A percentile compares a stretch with the other conserved stretches of the same genome.
Evolutionary conservation across 2,797 vertebrate genomes (phyloP).

Genomic region (Xenentodon cancila): DNA sequence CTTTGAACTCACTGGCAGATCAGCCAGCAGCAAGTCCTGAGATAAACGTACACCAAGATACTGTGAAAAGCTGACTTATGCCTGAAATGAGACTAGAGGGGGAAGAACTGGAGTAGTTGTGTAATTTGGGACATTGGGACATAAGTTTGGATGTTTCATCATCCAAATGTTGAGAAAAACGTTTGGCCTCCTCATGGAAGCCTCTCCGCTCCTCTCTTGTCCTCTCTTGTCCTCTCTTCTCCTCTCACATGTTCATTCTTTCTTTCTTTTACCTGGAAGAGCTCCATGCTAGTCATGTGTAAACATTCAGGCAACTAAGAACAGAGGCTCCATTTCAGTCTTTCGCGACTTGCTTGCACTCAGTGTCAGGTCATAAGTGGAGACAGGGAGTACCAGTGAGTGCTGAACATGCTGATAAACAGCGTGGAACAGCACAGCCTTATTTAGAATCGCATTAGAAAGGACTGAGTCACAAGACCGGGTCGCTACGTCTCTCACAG

Average conservation of each 20-base stretch:
- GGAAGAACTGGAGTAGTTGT: constrained; percentile 12
- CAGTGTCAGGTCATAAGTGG: constrained; percentile 44
- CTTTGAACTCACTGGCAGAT: constrained; percentile 33
- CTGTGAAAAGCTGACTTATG: constrained; percentile 26
- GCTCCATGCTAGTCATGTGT: constrained; percentile 57
- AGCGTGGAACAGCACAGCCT: constrained; percentile 45
- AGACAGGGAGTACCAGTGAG: constrained; percentile 52
- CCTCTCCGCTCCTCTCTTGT: background rate
- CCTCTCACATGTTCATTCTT: no score
- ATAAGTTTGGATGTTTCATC: constrained; percentile 66
- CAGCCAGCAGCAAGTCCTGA: constrained; percentile 8
- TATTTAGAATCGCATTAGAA: constrained; percentile 68
- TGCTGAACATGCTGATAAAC: constrained; percentile 49
- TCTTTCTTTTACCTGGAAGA: constrained; percentile 4
- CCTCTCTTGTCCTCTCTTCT: no score
- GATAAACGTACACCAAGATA: constrained; percentile 34
- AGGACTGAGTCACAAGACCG: constrained; percentile 67
- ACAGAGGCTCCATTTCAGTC: constrained; percentile 53
- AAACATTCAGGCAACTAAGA: constrained; percentile 36
- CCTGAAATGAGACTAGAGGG: constrained; percentile 29
- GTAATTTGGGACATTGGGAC: constrained; percentile 54
- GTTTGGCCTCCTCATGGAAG: background rate
- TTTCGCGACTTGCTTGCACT: constrained; percentile 18
- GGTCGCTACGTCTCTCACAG: constrained; percentile 23
- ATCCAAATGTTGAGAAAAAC: constrained; percentile 46